Percentiles rank a stretch among this genome's conserved stretches.
These are phyloP conservation scores for Carassius gibelio DNA, from an alignment of 2,113 vertebrate species.

Conservation along the genomic window DNA sequence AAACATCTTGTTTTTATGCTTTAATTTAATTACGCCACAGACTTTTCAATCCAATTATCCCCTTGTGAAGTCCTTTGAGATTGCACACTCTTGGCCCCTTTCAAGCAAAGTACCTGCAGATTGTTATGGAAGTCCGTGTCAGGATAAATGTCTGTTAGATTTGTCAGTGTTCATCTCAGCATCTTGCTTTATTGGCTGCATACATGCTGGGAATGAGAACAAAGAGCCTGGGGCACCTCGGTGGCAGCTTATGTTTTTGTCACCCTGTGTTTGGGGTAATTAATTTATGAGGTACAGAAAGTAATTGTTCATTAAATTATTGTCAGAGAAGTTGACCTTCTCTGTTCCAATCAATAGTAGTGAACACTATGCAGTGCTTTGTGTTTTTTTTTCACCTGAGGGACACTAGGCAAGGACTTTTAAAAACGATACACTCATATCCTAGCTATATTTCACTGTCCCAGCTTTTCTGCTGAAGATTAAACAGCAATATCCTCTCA, in stretches of 20 bases:
- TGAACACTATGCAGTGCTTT: background rate
- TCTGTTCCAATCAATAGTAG: conserved; percentile 35
- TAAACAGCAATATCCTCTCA: background rate
- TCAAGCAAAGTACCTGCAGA: conserved; percentile 22
- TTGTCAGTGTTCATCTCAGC: conserved; percentile 55
- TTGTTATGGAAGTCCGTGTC: conserved; percentile 43
- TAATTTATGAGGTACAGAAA: conserved; percentile 52
- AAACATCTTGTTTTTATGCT: conserved; percentile 34
- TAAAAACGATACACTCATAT: background rate
- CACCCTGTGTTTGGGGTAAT: conserved; percentile 63
- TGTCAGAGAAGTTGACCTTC: conserved; percentile 48
- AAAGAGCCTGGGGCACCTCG: conserved; percentile 54
- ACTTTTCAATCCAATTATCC: conserved; percentile 52
- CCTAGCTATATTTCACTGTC: background rate
- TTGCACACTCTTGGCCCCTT: background rate
- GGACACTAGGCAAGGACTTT: conserved; percentile 2
- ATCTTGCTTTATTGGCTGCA: conserved; percentile 58
- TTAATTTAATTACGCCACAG: conserved; percentile 56
- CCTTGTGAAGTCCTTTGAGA: conserved; percentile 16
- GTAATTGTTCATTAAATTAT: conserved; percentile 56
- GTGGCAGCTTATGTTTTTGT: conserved; percentile 63
- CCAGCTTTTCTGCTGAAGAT: background rate
- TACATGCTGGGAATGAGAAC: conserved; percentile 56
- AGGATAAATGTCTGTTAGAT: conserved; percentile 38
- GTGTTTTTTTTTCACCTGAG: background rate